Evolutionary conservation across 2,888 invertebrate genomes (phyloP), one percentile per base, ranked within the genome.

Genomic region (Theretra japonica): DNA sequence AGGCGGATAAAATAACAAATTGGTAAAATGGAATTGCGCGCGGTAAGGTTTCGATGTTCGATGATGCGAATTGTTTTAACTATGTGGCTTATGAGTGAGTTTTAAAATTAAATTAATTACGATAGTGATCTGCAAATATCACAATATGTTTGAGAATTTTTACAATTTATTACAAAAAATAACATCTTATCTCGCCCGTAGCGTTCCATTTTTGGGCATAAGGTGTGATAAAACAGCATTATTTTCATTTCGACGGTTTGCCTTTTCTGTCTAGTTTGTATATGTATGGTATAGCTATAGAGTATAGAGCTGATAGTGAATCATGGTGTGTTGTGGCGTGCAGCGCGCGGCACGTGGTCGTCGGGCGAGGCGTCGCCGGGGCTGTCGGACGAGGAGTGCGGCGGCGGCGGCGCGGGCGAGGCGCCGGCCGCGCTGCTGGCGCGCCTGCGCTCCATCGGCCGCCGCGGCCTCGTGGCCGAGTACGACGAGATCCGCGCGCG

Each of bases 301-400:
- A 17, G 23, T 11, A 17, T 11, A 53, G 33, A 68, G 48, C 48
- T 58, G n/a, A 15, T 59, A 8, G 30, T 50, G 41, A 17, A 25
- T 30, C 33, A n/a, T 56, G 57, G 23, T 53, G 48, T 71, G 62
- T 77, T n/a, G n/a, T n/a, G n/a, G 25, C 11, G 21, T 62, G 2
- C 73, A 91, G 92, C 89, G 58, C 92, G 92, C 76, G 92, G 93
- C 79, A 90, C 93, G 88, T 95, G 94, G 93, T 94, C 95, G 74
- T 90, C 91, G 19, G 93, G 92, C 77, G 95, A 95, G 86, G 92
- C 94, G 82, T 96, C 97, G 82, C 97, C 97, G 75, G 98, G 97
- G 69, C 97, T 98, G 93, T 98, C 97, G 84, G 98, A 98, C 95
- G 98, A 98, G 95, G 98, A 98, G 94, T 97, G 97, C 89, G 95